A percentile compares a stretch with the other conserved stretches of the same genome.
These are phyloP conservation scores for Phoxinus dragarum DNA, from an alignment of 2,797 vertebrate species.

Conservation along the genomic window DNA sequence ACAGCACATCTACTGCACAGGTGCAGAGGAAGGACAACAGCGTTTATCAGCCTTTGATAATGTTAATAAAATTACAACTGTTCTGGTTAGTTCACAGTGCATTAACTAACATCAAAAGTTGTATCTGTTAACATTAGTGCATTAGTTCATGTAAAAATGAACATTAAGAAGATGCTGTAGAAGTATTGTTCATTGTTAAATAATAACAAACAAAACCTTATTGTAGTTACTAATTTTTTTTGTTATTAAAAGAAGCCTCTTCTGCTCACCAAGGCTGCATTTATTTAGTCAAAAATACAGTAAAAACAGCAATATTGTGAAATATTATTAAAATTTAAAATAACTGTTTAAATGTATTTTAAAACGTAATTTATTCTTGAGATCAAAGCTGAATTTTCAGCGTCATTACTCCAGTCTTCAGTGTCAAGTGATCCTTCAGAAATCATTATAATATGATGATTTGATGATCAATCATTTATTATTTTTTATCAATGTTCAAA, in stretches of 20 bases:
- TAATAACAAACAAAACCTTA: not conserved
- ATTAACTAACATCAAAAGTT: not conserved
- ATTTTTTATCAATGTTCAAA: not conserved
- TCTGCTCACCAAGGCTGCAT: not conserved
- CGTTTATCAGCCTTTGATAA: not conserved
- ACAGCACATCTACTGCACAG: constrained; percentile 14
- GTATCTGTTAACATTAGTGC: too few relatives aligned
- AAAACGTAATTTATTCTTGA: not conserved
- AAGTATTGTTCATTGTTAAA: not conserved
- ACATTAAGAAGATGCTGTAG: not conserved
- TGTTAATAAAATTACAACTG: not conserved
- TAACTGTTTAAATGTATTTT: too few relatives aligned
- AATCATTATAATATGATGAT: not conserved
- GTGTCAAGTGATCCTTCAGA: not conserved
- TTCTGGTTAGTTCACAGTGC: not conserved
- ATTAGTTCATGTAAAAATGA: not conserved
- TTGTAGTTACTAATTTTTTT: not conserved
- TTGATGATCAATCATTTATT: not conserved
- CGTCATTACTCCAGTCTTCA: not conserved
- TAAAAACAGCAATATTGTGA: not conserved
- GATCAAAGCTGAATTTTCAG: not conserved
- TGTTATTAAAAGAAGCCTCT: not conserved
- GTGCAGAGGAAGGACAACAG: constrained; percentile 4
- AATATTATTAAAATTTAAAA: too few relatives aligned
- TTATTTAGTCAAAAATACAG: not conserved